Conservation (phyloP, 2,888 invertebrate genomes). For the Ecliptopera silaceata region DNA sequence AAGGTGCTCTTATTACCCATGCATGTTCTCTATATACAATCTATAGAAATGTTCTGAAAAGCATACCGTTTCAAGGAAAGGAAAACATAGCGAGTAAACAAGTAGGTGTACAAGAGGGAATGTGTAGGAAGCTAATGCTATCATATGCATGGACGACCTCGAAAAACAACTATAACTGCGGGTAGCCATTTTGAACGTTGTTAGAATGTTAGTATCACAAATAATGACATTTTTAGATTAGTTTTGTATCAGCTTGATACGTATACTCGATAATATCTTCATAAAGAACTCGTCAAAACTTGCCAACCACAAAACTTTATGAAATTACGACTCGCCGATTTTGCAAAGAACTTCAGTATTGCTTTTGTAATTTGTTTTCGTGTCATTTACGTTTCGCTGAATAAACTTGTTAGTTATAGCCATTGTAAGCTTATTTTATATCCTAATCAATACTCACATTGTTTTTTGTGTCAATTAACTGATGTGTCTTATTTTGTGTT, state of each 20-base stretch:
- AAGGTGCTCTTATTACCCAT: conserved; percentile 17
- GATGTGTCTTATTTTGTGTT: background rate
- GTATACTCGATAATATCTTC: too few relatives aligned
- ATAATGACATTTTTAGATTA: conserved; percentile 27
- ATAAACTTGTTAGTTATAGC: conserved; percentile 13
- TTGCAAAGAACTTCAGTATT: conserved; percentile 20
- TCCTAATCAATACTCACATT: background rate
- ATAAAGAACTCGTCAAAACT: conserved; percentile 37
- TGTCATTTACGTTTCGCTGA: conserved; percentile 19
- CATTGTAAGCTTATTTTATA: conserved; percentile 9
- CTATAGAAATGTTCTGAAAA: conserved; percentile 4
- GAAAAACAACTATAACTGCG: background rate
- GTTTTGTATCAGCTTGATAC: conserved; percentile 29
- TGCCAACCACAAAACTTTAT: conserved; percentile 29
- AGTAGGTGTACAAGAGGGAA: background rate
- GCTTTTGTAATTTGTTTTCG: conserved; percentile 16
- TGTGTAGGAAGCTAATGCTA: background rate
- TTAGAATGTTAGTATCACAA: conserved; percentile 1
- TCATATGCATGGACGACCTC: background rate
- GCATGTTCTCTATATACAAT: conserved; percentile 6
- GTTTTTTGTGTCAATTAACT: background rate
- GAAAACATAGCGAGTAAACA: background rate
- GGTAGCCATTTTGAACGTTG: background rate
- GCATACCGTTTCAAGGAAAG: background rate
- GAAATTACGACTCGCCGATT: conserved; percentile 33